Percentiles rank a stretch among this genome's conserved stretches.
These are phyloP conservation scores for Cossypha heuglini DNA, from an alignment of 2,797 vertebrate genomes.

Conservation along the genomic window DNA sequence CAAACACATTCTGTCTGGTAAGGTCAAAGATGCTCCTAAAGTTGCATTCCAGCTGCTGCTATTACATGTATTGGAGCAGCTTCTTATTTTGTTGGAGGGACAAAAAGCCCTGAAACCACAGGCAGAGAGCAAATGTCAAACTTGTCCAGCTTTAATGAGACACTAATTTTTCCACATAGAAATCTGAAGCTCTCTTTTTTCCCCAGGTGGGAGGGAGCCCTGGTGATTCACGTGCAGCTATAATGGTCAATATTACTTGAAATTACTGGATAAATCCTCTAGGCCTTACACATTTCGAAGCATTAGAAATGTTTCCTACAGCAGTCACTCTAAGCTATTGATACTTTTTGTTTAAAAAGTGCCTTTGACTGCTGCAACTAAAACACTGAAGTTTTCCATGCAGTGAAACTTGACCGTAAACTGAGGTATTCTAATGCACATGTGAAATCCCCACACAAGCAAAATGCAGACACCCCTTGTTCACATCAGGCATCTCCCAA, in stretches of 20 bases:
- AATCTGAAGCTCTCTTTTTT: not conserved
- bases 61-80: not conserved
- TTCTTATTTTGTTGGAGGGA: slow-evolving; percentile 22
- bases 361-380: not conserved
- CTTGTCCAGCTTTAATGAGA: slow-evolving; percentile 37
- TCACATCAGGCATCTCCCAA: not conserved
- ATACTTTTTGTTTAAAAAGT: not conserved
- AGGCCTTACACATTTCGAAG: not conserved
- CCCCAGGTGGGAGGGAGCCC: not conserved
- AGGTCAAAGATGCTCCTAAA: slow-evolving; percentile 58
- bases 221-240: not conserved
- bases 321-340: not conserved
- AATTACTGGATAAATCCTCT: not conserved
- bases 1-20: slow-evolving; percentile 16
- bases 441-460: not conserved
- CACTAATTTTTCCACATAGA: slow-evolving; percentile 33
- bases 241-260: not conserved
- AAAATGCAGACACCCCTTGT: not conserved
- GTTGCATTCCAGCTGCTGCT: slow-evolving; percentile 33
- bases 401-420: not conserved
- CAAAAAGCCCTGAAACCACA: slow-evolving; percentile 44
- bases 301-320: not conserved
- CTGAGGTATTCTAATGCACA: fast-evolving
- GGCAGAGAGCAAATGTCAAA: slow-evolving; percentile 59
- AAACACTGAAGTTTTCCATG: not conserved